Evolutionary conservation across 2,113 vertebrate genomes (phyloP).

Genomic region (Toxostoma redivivum): DNA sequence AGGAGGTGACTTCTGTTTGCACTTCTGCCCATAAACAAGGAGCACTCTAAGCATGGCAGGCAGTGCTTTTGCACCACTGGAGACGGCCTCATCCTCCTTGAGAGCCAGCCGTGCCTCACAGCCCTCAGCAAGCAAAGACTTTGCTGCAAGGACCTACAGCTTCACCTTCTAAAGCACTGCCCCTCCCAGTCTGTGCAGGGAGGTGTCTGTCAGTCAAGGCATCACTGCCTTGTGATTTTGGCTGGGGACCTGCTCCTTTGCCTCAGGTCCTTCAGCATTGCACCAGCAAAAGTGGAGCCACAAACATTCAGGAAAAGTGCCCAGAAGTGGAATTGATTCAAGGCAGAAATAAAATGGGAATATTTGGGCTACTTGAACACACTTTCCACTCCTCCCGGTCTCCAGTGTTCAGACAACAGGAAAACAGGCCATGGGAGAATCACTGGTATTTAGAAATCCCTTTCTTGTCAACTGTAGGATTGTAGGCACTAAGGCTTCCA

Average conservation of each 20-base stretch:
- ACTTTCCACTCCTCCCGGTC: not conserved
- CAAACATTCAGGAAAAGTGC: not conserved
- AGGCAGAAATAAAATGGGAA: not conserved
- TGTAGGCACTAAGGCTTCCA: not conserved
- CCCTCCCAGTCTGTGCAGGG: not conserved
- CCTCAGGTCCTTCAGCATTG: not conserved
- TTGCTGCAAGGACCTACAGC: not conserved
- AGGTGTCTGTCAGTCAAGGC: not conserved
- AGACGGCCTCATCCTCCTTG: not conserved
- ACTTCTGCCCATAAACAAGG: accelerated
- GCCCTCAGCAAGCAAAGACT: not conserved
- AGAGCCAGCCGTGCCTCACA: not conserved
- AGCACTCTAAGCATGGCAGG: not conserved
- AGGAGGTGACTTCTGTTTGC: not conserved
- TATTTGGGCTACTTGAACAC: not conserved
- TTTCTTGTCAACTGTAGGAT: not conserved
- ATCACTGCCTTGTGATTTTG: not conserved
- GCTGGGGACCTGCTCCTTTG: not conserved
- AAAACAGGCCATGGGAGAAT: not conserved
- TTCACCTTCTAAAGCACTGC: not conserved
- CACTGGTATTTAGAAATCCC: not conserved
- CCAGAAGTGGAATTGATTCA: not conserved
- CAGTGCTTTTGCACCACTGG: not conserved
- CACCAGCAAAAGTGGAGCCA: accelerated
- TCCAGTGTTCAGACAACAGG: not conserved